phyloP scores from a whole-genome alignment of 2,113 vertebrate genomes.

The Rhinopomastus cyanomelas region DNA sequence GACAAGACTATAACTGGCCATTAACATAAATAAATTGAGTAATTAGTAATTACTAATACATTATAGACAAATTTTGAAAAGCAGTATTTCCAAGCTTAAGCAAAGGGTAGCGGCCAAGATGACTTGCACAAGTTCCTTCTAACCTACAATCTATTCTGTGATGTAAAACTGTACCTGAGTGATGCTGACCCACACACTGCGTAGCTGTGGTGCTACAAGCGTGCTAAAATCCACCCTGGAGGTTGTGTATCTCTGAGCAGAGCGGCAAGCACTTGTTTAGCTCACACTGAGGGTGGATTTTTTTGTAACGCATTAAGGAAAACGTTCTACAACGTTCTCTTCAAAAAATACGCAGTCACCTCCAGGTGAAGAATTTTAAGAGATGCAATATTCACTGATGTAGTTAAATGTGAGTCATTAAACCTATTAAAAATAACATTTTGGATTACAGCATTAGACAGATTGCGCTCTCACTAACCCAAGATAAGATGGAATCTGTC shows the following conservation, averaged over 20 bases:
- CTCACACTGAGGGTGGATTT: background rate
- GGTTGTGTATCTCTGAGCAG: background rate
- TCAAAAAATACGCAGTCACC: background rate
- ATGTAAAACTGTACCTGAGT: background rate
- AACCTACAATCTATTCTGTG: background rate
- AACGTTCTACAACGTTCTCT: background rate
- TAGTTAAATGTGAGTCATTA: background rate
- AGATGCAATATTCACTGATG: background rate
- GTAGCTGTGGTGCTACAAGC: background rate
- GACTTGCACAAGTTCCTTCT: background rate
- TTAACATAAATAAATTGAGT: background rate
- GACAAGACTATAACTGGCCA: background rate
- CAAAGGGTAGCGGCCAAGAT: background rate
- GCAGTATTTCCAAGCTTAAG: background rate
- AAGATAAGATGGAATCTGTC: slow-evolving; percentile 90
- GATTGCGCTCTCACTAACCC: slow-evolving; percentile 71
- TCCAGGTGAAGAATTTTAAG: background rate
- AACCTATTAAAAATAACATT: background rate
- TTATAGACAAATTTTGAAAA: too few species aligned
- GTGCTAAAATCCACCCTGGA: background rate
- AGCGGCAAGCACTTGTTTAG: background rate
- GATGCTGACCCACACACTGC: background rate
- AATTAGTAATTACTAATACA: too few species aligned
- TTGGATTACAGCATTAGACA: background rate
- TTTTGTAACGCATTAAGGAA: background rate